Evolutionary conservation across 1,140 invertebrate species (phyloP).

Genomic region (Eriosoma lanigerum): DNA sequence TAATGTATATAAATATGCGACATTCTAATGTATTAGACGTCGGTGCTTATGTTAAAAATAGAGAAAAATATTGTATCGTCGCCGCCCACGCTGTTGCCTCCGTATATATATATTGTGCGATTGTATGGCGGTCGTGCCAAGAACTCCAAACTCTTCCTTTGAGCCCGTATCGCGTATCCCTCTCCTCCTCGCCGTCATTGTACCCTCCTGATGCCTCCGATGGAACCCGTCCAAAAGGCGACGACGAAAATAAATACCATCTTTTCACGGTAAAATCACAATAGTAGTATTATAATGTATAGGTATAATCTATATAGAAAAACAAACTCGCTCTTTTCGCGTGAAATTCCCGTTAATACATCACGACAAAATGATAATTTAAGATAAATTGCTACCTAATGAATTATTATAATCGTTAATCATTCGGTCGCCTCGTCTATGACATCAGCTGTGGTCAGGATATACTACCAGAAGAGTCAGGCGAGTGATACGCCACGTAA

Average conservation of each 20-base stretch:
- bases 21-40: not conserved
- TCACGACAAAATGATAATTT: too few species aligned
- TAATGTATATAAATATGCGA: too few species aligned
- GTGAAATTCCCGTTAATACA: not conserved
- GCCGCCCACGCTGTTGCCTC: not conserved
- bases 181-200: not conserved
- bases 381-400: too few species aligned
- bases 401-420: too few species aligned
- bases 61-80: not conserved
- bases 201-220: not conserved
- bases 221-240: not conserved
- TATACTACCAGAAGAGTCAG: too few species aligned
- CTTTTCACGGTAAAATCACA: not conserved
- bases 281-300: not conserved
- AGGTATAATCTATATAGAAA: too few species aligned
- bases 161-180: not conserved
- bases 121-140: conserved; percentile 4
- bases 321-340: not conserved
- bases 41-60: conserved; percentile 20
- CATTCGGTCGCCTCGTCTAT: too few species aligned
- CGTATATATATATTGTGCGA: not conserved
- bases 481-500: not conserved
- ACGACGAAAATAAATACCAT: conserved; percentile 4
- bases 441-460: too few species aligned
- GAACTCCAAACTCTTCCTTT: not conserved